Conservation (phyloP, 2,888 invertebrate genomes). For the Clostera curtula region DNA sequence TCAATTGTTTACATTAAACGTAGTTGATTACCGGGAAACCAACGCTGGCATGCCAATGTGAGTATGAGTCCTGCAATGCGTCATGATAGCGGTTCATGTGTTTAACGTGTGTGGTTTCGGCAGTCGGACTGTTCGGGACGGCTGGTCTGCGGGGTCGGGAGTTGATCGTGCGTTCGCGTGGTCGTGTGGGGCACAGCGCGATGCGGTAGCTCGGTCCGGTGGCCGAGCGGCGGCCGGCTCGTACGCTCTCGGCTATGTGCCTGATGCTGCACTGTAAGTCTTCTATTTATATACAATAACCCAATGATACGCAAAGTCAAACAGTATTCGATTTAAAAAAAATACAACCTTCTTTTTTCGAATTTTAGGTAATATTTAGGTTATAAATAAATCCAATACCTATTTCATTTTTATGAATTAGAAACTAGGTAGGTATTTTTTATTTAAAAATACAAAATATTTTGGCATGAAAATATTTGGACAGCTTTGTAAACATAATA, state of each 20-base stretch:
- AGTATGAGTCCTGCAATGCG: slow-evolving; percentile 68
- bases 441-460: too few relatives aligned
- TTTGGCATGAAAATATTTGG: too few relatives aligned
- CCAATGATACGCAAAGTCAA: too few relatives aligned
- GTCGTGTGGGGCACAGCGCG: slow-evolving; percentile 43
- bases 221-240: slow-evolving; percentile 64
- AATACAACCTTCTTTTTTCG: too few relatives aligned
- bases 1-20: slow-evolving; percentile 66
- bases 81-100: slow-evolving; percentile 39
- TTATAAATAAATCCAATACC: too few relatives aligned
- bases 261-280: slow-evolving; percentile 70
- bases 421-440: too few relatives aligned
- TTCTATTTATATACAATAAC: too few relatives aligned
- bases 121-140: slow-evolving; percentile 69
- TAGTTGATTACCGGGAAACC: slow-evolving; percentile 65
- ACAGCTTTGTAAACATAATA: too few relatives aligned
- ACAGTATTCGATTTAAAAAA: too few relatives aligned
- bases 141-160: slow-evolving; percentile 36
- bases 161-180: slow-evolving; percentile 35
- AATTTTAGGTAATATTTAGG: too few relatives aligned
- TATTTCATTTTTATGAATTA: too few relatives aligned
- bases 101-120: slow-evolving; percentile 45
- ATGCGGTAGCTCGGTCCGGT: slow-evolving; percentile 63
- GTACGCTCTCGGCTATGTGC: slow-evolving; percentile 73
- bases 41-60: slow-evolving; percentile 73